phyloP scores from a whole-genome alignment of 2,888 invertebrate genomes.

The Ophioninae sp. region DNA sequence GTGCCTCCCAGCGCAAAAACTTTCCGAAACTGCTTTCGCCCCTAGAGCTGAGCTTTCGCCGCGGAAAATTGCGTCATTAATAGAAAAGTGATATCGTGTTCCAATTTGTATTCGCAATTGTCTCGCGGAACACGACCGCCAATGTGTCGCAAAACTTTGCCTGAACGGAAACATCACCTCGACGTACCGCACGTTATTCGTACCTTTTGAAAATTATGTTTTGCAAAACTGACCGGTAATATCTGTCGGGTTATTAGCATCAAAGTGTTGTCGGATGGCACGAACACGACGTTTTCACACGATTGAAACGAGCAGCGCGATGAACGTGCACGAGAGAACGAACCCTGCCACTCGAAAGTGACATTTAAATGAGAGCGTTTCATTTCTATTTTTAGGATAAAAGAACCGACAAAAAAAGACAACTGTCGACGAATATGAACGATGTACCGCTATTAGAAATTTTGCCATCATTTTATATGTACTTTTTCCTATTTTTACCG shows the following conservation, averaged over 20 bases:
- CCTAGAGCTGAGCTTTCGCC: background rate
- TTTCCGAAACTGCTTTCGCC: background rate
- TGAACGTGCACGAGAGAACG: background rate
- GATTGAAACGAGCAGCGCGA: background rate
- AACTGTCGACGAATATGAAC: background rate
- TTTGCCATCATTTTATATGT: background rate
- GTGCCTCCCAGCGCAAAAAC: background rate
- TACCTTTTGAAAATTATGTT: background rate
- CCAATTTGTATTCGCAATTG: background rate
- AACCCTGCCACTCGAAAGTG: constrained; percentile 2
- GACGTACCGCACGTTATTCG: background rate
- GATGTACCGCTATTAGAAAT: background rate
- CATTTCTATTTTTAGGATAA: constrained; percentile 1
- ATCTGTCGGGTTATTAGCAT: background rate
- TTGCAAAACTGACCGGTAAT: background rate
- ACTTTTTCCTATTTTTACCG: background rate
- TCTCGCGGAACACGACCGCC: background rate
- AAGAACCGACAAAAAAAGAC: background rate
- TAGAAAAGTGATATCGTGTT: background rate
- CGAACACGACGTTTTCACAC: background rate
- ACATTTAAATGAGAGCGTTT: constrained; percentile 1
- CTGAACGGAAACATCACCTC: background rate
- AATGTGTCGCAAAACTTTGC: background rate
- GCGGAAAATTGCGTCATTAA: background rate
- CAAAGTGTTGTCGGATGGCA: background rate